phyloP scores from a whole-genome alignment of 1,140 invertebrate species.

The Drosophila carrolli region DNA sequence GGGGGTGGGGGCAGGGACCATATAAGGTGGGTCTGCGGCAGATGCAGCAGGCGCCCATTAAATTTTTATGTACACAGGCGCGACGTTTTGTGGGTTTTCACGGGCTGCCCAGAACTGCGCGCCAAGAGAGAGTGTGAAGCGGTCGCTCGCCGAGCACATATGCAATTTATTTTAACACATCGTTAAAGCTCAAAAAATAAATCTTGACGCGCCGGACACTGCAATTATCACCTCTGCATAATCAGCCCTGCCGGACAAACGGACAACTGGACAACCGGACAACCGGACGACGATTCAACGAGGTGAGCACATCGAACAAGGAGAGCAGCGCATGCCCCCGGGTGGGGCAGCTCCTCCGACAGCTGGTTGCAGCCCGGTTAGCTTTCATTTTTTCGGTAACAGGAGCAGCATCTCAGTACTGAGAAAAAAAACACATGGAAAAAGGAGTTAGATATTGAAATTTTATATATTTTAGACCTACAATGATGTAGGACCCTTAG shows the following conservation, averaged over 20 bases:
- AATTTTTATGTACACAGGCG: slow-evolving; percentile 77
- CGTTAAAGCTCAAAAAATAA: slow-evolving; percentile 82
- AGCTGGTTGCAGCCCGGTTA: slow-evolving; percentile 48
- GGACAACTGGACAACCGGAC: slow-evolving; percentile 4
- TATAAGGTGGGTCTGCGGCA: slow-evolving; percentile 1
- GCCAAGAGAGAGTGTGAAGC: slow-evolving; percentile 6
- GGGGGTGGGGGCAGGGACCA: background rate
- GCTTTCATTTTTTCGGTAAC: slow-evolving; percentile 55
- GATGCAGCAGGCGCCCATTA: slow-evolving; percentile 53
- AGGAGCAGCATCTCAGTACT: slow-evolving; percentile 4
- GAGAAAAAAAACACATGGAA: background rate
- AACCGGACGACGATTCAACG: slow-evolving; percentile 18
- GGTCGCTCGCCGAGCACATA: slow-evolving; percentile 43
- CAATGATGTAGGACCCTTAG: too few relatives aligned
- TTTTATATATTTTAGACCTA: too few relatives aligned
- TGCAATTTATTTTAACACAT: slow-evolving; percentile 84
- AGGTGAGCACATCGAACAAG: slow-evolving; percentile 69
- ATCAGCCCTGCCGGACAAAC: slow-evolving; percentile 53
- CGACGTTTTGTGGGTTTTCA: slow-evolving; percentile 79
- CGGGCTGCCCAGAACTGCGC: background rate
- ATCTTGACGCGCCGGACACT: slow-evolving; percentile 81
- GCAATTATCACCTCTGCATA: slow-evolving; percentile 83
- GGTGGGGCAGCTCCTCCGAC: slow-evolving; percentile 50
- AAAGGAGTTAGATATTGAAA: background rate
- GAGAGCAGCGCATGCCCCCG: slow-evolving; percentile 75